Percentiles rank a stretch among this genome's conserved stretches.
Conservation (phyloP, 1,140 invertebrate species). For the Pomacea maculata region DNA sequence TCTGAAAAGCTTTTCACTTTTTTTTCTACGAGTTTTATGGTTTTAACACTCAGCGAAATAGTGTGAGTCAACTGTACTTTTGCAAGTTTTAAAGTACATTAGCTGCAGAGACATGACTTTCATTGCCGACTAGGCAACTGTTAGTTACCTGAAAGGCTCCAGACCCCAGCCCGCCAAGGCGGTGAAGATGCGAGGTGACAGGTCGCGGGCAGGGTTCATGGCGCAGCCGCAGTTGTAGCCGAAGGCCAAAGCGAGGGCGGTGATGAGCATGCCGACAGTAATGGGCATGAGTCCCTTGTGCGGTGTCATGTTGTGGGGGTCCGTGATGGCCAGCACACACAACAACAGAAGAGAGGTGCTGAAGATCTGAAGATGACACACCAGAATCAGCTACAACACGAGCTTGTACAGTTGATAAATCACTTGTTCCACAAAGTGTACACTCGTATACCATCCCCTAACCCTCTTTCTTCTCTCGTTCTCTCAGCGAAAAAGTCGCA, state of each 20-base stretch:
- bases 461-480: too few species aligned
- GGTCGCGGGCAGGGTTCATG: slow-evolving; percentile 74
- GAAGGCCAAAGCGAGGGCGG: slow-evolving; percentile 70
- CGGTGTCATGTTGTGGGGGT: slow-evolving; percentile 67
- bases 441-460: too few species aligned
- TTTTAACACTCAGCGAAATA: not conserved
- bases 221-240: slow-evolving; percentile 72
- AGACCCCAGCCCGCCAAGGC: slow-evolving; percentile 70
- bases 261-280: slow-evolving; percentile 69
- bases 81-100: not conserved
- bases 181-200: slow-evolving; percentile 72
- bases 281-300: slow-evolving; percentile 57
- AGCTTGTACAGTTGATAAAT: too few species aligned
- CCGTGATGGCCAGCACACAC: slow-evolving; percentile 69
- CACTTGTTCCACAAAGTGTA: too few species aligned
- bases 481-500: too few species aligned
- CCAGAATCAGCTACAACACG: too few species aligned
- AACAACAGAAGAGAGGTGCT: slow-evolving; percentile 70
- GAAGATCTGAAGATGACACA: slow-evolving; percentile 65
- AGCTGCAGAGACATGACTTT: too few species aligned
- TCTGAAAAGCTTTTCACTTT: not conserved
- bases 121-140: not conserved
- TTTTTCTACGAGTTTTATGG: not conserved
- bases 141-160: slow-evolving; percentile 19
- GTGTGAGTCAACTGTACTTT: not conserved